Conservation (phyloP, 2,797 vertebrate species). For the Arctocebus calabarensis region DNA sequence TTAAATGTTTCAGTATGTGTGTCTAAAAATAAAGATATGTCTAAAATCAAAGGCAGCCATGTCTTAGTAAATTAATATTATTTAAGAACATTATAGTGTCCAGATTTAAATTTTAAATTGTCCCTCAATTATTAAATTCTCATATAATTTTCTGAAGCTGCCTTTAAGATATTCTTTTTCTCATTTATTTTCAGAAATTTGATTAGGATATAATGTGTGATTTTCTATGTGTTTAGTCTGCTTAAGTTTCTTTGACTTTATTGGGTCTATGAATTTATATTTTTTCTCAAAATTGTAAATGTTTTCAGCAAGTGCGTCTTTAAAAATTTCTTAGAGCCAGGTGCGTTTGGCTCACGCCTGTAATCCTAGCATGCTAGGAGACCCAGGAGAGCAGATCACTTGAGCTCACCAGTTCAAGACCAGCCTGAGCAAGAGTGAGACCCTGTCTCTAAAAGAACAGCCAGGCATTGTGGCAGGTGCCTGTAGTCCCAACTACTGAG, state of each 20-base stretch:
- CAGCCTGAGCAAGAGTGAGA: too few species aligned
- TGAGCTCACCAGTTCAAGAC: too few species aligned
- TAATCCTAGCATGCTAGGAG: too few species aligned
- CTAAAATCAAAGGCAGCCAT: neutral
- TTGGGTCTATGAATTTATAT: neutral
- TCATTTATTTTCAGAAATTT: neutral
- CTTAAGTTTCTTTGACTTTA: neutral
- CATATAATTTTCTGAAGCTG: neutral
- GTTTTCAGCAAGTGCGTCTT: neutral
- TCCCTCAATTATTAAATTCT: neutral
- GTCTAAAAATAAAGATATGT: neutral
- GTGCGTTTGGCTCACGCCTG: too few species aligned
- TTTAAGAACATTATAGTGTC: neutral
- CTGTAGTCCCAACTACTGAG: too few species aligned
- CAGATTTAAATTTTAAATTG: neutral
- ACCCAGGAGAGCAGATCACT: too few species aligned
- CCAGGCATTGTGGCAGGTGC: too few species aligned
- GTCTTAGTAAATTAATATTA: neutral
- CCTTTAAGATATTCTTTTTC: neutral
- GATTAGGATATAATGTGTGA: neutral
- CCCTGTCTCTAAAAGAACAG: too few species aligned
- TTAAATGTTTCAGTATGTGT: neutral
- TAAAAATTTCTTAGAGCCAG: neutral
- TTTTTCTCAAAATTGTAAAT: neutral
- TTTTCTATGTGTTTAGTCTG: neutral